These are phyloP conservation scores for Lasioglossum morio DNA, from an alignment of 2,888 invertebrate species.

Conservation along the genomic window DNA sequence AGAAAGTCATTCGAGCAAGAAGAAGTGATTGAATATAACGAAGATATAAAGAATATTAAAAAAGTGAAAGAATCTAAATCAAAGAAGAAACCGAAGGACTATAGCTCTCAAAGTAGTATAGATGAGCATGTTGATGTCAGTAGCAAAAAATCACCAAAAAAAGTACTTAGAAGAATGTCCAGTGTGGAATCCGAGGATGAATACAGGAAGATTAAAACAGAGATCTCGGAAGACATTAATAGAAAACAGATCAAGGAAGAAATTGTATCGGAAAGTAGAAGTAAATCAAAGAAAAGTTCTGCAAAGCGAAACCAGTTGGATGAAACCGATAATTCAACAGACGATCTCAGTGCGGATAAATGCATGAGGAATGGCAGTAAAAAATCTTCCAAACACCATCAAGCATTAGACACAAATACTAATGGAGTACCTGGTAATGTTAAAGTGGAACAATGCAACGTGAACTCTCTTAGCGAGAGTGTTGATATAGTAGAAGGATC, in stretches of 20 bases:
- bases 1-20: background rate
- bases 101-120: slow-evolving; percentile 12
- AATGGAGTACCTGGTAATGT: background rate
- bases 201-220: slow-evolving; percentile 7
- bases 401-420: background rate
- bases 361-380: slow-evolving; percentile 16
- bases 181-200: background rate
- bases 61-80: background rate
- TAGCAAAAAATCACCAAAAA: background rate
- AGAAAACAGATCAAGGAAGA: background rate
- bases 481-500: slow-evolving; percentile 10
- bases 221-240: background rate
- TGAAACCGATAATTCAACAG: slow-evolving; percentile 14
- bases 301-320: slow-evolving; percentile 16
- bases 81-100: slow-evolving; percentile 2
- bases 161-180: background rate
- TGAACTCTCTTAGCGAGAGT: background rate
- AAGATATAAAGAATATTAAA: background rate
- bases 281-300: background rate
- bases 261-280: background rate
- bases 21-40: background rate
- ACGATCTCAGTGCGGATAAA: slow-evolving; percentile 20
- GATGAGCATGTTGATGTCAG: slow-evolving; percentile 15
- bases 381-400: slow-evolving; percentile 29
- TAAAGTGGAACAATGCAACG: slow-evolving; percentile 27